Percentiles rank a stretch among this genome's conserved stretches.
Evolutionary conservation across 2,113 vertebrate genomes (phyloP).

Genomic region (Laticauda laticaudata): DNA sequence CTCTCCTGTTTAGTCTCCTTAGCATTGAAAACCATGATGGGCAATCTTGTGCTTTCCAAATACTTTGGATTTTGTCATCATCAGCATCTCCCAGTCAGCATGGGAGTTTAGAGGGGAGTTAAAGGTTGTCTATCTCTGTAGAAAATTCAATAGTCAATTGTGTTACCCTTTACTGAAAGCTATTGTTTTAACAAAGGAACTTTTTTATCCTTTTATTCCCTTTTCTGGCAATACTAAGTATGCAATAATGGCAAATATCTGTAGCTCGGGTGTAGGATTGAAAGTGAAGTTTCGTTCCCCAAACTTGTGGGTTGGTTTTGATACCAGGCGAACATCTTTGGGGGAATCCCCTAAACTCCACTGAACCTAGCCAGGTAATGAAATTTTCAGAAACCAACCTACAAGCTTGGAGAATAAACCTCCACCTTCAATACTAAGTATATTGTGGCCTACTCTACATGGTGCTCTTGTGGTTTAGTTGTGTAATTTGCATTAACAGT

Average conservation of each 20-base stretch:
- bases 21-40: background rate
- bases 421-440: background rate
- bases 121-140: background rate
- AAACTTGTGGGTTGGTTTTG: too few species aligned
- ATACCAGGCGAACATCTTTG: too few species aligned
- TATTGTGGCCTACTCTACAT: background rate
- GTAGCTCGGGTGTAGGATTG: too few species aligned
- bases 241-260: too few species aligned
- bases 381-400: too few species aligned
- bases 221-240: background rate
- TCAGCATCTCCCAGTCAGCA: background rate
- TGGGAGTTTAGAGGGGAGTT: background rate
- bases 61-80: background rate
- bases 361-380: too few species aligned
- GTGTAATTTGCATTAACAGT: background rate
- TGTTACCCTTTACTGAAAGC: background rate
- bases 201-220: background rate
- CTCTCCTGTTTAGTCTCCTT: background rate
- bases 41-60: background rate
- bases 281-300: too few species aligned
- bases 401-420: too few species aligned
- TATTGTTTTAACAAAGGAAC: background rate
- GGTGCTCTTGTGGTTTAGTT: too few species aligned
- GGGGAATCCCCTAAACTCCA: too few species aligned
- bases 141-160: background rate